These are phyloP conservation scores for Penelope pileata DNA, from an alignment of 2,113 vertebrate species.

Conservation along the genomic window DNA sequence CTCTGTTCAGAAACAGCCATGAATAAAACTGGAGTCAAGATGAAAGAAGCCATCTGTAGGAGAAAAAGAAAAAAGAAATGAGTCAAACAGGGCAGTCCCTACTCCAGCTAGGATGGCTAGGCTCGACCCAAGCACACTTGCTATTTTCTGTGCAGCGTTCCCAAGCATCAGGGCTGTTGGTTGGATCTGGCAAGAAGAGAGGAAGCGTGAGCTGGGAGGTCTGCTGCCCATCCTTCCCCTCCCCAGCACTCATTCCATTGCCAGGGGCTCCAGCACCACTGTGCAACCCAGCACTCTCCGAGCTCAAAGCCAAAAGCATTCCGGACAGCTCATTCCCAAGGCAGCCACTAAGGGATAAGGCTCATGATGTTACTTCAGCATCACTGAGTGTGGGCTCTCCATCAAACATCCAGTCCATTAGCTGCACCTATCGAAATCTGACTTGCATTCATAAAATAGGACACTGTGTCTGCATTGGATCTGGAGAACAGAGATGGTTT, in stretches of 20 bases:
- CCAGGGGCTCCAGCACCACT: background rate
- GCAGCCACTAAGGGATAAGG: background rate
- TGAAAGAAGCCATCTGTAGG: background rate
- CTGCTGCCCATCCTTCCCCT: background rate
- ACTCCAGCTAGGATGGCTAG: background rate
- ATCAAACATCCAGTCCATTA: background rate
- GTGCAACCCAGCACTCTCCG: background rate
- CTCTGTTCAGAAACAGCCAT: background rate
- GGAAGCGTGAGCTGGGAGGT: background rate
- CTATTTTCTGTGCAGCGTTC: background rate
- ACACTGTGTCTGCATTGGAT: background rate
- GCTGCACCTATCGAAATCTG: background rate
- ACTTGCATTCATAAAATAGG: background rate
- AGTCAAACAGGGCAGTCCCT: background rate
- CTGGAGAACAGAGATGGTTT: background rate
- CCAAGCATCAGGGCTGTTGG: background rate
- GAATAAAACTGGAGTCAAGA: background rate
- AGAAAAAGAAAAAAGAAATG: background rate
- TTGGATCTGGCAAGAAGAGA: background rate
- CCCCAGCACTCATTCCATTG: background rate
- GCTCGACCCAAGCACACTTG: background rate
- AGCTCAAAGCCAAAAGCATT: background rate
- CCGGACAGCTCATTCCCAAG: background rate
- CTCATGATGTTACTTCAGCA: background rate
- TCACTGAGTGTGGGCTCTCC: background rate